Conservation (phyloP, 2,797 vertebrate genomes). For the Poeciliopsis presidionis region DNA sequence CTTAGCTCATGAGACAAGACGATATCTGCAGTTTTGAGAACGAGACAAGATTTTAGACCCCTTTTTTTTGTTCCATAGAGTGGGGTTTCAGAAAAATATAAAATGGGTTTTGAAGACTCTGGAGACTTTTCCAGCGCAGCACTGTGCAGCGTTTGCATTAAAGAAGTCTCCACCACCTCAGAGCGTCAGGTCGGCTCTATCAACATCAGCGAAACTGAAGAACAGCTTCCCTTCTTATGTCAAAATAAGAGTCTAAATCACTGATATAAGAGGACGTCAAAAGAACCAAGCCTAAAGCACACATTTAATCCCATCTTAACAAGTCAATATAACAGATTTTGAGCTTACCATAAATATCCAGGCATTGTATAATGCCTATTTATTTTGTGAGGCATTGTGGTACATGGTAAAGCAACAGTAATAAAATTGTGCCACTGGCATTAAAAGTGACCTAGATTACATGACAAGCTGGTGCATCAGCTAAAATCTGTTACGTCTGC, state of each 20-base stretch:
- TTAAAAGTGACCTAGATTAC: neutral
- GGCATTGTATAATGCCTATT: neutral
- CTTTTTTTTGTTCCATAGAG: neutral
- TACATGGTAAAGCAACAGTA: neutral
- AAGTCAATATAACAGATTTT: neutral
- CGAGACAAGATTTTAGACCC: neutral
- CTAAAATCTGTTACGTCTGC: neutral
- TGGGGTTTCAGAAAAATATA: neutral
- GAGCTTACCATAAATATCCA: neutral
- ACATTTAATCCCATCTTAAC: neutral
- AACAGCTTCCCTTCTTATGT: neutral
- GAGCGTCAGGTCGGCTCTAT: neutral
- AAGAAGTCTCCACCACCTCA: no score
- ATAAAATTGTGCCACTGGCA: neutral
- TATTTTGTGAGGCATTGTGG: neutral
- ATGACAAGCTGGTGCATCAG: neutral
- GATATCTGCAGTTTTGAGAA: neutral
- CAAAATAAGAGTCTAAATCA: neutral
- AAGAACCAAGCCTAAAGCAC: neutral
- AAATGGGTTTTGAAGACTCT: neutral
- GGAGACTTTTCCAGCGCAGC: neutral
- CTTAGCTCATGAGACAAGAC: neutral
- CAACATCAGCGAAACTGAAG: neutral
- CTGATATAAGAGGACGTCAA: neutral
- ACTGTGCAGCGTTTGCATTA: no score